Evolutionary conservation across 1,140 invertebrate genomes (phyloP).

Genomic region (Papilio dardanus): DNA sequence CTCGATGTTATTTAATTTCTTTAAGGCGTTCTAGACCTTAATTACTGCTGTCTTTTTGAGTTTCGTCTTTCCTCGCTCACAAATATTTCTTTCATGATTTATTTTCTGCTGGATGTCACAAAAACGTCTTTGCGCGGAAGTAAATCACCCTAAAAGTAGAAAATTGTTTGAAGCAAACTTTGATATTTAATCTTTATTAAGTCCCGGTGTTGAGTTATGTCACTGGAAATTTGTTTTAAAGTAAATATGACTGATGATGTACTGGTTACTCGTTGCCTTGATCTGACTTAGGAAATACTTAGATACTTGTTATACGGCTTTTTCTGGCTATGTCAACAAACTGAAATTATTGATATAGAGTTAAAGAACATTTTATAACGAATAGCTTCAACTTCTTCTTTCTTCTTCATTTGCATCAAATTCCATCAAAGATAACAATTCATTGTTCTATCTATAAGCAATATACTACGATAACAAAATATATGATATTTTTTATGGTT

Average conservation of each 20-base stretch:
- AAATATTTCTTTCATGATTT: conserved; percentile 6
- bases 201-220: neutral
- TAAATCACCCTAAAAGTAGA: conserved; percentile 20
- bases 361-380: too few relatives aligned
- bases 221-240: neutral
- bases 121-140: conserved; percentile 1
- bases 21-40: neutral
- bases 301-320: too few relatives aligned
- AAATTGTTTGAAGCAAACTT: conserved; percentile 5
- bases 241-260: neutral
- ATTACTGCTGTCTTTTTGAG: conserved; percentile 25
- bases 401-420: too few relatives aligned
- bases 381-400: too few relatives aligned
- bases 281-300: too few relatives aligned
- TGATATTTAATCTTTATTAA: conserved; percentile 24
- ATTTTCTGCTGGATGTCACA: conserved; percentile 10
- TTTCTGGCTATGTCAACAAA: too few relatives aligned
- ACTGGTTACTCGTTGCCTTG: too few relatives aligned
- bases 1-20: conserved; percentile 25
- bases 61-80: neutral
- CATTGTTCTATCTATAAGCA: too few relatives aligned
- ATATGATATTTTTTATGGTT: too few relatives aligned
- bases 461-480: too few relatives aligned
- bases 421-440: too few relatives aligned
- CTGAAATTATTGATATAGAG: too few relatives aligned